Base-by-base conservation (phyloP, 2,888 invertebrate genomes). In the Pilophorus perplexus region DNA sequence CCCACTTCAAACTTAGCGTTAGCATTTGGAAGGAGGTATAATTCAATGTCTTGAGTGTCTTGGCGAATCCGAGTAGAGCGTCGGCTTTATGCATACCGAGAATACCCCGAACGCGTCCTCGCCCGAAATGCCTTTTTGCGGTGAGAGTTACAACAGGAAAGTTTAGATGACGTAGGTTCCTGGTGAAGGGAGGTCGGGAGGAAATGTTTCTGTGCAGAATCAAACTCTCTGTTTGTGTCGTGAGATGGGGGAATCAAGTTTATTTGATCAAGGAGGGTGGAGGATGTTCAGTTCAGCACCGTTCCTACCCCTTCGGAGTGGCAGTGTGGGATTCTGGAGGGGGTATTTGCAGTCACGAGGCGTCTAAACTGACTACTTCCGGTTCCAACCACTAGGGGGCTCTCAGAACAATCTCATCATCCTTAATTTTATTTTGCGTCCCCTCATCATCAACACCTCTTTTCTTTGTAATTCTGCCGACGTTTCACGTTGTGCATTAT, bases 281-380 rank as follows among this genome's bases (percentile, higher is more conserved):
- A 22, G 48, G 48, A 48, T 48, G 48, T 48, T 48, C 48, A 4
- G 22, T 12, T 23, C 33, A 33, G 12, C 33, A 33, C 33, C 12
- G 33, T 33, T 6, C 6, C 33, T 33, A 33, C 6, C 6, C 33
- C 33, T 12, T 12, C 6, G 6, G 33, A 33, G 23, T 2, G 5
- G 52, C 2, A 37, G 40, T 16, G 46, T n/a, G 18, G 50, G n/a
- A n/a, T n/a, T n/a, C n/a, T n/a, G n/a, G 33, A 50, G 50, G 50
- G 14, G n/a, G 64, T 54, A 64, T 64, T 64, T 64, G 64, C 64
- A 64, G 64, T 64, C 64, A 64, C 64, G 25, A 40, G 52, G 52
- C 64, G 64, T 64, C 52, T 64, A 50, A 64, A 64, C 50, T 62
- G 62, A 62, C 46, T 62, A 62, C 62, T 62, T 62, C 62, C 62